Evolutionary conservation across 2,113 vertebrate genomes (phyloP), one percentile per base, ranked within the genome.

Genomic region (Helogale parvula): DNA sequence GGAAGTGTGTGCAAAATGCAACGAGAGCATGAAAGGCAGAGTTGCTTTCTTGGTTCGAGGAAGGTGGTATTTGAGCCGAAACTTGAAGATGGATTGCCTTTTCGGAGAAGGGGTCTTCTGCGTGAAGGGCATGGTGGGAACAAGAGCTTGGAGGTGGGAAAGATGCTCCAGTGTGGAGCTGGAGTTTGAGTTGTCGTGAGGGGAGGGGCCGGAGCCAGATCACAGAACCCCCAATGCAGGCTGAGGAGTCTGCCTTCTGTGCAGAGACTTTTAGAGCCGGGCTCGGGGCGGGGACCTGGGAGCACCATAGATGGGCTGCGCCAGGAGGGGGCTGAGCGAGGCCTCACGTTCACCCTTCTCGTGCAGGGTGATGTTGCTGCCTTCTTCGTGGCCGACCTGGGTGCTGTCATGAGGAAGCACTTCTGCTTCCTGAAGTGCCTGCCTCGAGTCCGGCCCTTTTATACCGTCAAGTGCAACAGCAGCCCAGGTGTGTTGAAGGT

Each of bases 381-480:
- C 87, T 98, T 99, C 98, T 99, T 99, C 8, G 81, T 99, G 98
- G 99, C 99, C 0, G 98, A 99, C 98, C 98, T 99, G 0, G 99
- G 99, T n/a, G 98, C 98, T 6, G 38, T 99, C 0, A 98, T 99
- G 98, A 99, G 97, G 98, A 99, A 98, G 17, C 99, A 99, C 74
- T 97, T 99, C 88, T 47, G 38, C 52, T 99, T 99, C 96, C 98
- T 98, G 96, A 99, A 99, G 98, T 98, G 98, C 82, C 38, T 99
- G 94, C 99, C 99, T 1, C 97, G 98, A 0, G 98, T 99, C 66
- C 98, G 96, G 25, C 99, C 99, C 12, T 99, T 98, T 94, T 99
- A 99, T 54, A 86, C 98, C 0, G 98, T 99, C 0, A 99, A 98
- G 97, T 99, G 99, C 97, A 99, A 99, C 14, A 15, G 98, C 98